Evolutionary conservation across 2,888 invertebrate species (phyloP).

Genomic region (Hydroisotoma schaefferi): DNA sequence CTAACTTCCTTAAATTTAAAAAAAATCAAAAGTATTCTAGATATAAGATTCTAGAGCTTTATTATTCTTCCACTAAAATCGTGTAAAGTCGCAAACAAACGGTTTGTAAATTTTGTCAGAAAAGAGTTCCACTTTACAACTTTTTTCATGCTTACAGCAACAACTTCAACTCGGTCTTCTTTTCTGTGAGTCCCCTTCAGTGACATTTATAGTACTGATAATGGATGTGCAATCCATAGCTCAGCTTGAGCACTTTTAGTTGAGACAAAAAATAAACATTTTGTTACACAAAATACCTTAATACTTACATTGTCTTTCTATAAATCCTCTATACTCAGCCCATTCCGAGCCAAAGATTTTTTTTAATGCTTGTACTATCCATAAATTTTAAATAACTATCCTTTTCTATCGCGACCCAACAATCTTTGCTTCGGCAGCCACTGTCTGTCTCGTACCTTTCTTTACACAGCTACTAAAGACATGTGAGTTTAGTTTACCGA

Average conservation of each 20-base stretch:
- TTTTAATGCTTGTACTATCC: neutral
- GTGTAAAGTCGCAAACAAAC: neutral
- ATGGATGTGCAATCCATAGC: constrained; percentile 16
- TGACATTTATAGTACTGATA: constrained; percentile 9
- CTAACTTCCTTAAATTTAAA: neutral
- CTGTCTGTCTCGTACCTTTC: too few relatives aligned
- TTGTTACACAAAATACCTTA: neutral
- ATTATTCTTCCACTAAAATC: neutral
- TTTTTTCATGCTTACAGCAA: neutral
- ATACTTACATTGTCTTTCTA: constrained; percentile 1
- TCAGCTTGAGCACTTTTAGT: constrained; percentile 7
- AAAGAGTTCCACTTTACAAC: constrained; percentile 1
- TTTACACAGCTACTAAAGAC: too few relatives aligned
- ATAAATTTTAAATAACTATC: too few relatives aligned
- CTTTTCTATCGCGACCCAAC: too few relatives aligned
- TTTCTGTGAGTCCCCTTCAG: neutral
- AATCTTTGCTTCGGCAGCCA: too few relatives aligned
- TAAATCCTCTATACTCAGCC: constrained; percentile 1
- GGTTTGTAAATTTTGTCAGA: constrained; percentile 5
- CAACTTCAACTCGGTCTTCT: neutral
- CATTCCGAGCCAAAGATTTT: neutral
- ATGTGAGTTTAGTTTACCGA: too few relatives aligned
- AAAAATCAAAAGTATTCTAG: too few relatives aligned
- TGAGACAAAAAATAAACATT: constrained; percentile 6
- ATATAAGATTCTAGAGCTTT: too few relatives aligned